Conservation (phyloP, 2,888 invertebrate species). For the Paralinhomoeus sp. region DNA sequence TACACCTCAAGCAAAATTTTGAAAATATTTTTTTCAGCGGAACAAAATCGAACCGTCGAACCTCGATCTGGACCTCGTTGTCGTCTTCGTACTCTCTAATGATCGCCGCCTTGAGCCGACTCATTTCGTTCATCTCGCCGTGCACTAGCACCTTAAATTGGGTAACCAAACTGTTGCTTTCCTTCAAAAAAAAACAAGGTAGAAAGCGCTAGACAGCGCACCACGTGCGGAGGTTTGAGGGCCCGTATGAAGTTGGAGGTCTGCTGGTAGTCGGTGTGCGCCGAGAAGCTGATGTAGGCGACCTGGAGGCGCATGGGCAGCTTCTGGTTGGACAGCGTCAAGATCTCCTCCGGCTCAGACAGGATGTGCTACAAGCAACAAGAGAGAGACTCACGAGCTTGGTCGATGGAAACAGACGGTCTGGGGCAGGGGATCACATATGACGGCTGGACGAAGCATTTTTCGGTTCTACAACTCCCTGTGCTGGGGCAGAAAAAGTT, state of each 20-base stretch:
- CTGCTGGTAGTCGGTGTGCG: slow-evolving; percentile 91
- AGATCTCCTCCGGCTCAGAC: slow-evolving; percentile 90
- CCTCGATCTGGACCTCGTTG: slow-evolving; percentile 30
- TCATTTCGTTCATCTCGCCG: slow-evolving; percentile 98
- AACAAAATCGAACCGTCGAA: too few species aligned
- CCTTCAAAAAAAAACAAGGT: too few species aligned
- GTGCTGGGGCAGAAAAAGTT: too few species aligned
- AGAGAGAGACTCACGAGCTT: too few species aligned
- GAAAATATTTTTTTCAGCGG: too few species aligned
- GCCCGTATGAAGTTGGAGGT: slow-evolving; percentile 87
- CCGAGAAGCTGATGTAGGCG: slow-evolving; percentile 96
- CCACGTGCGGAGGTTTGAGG: slow-evolving; percentile 81
- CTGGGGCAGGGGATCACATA: too few species aligned
- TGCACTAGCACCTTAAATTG: slow-evolving; percentile 57
- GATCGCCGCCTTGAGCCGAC: slow-evolving; percentile 70
- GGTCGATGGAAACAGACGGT: too few species aligned
- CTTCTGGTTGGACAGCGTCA: slow-evolving; percentile 80
- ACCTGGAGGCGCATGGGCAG: slow-evolving; percentile 46
- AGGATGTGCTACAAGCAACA: slow-evolving; percentile 50
- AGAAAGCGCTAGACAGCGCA: slow-evolving; percentile 28
- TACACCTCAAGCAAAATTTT: too few species aligned
- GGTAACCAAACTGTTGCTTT: too few species aligned
- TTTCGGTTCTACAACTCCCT: too few species aligned
- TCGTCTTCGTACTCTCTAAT: slow-evolving; percentile 77
- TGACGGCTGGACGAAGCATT: too few species aligned